Conservation (phyloP, 1,140 invertebrate species). For the Solenopsis fugax region DNA sequence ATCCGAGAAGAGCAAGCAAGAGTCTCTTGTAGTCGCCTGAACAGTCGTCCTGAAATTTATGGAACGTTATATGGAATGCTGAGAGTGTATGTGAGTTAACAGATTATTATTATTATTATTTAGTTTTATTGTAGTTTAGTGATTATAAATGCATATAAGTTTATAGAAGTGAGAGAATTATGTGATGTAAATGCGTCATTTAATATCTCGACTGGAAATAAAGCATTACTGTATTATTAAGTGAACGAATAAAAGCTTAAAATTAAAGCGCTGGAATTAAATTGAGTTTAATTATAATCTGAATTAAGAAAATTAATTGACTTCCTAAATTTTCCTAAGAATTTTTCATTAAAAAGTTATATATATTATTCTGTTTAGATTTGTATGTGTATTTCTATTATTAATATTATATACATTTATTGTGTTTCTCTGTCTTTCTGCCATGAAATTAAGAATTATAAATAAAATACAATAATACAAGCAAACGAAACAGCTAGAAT, state of each 20-base stretch:
- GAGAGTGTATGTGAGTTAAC: slow-evolving; percentile 15
- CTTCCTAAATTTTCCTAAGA: not conserved
- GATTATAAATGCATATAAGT: not conserved
- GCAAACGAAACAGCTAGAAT: not conserved
- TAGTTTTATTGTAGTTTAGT: slow-evolving; percentile 21
- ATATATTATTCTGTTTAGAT: not conserved
- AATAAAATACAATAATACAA: slow-evolving; percentile 1
- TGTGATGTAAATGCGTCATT: not conserved
- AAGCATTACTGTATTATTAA: slow-evolving; percentile 27
- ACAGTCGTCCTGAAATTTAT: slow-evolving; percentile 93
- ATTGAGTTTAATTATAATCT: not conserved
- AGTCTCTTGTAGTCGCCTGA: slow-evolving; percentile 97
- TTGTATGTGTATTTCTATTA: not conserved
- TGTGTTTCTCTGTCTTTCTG: not conserved
- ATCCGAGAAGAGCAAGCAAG: slow-evolving; percentile 94
- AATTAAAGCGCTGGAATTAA: slow-evolving; percentile 1
- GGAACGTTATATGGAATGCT: slow-evolving; percentile 76
- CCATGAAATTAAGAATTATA: not conserved
- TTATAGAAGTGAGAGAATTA: slow-evolving; percentile 46
- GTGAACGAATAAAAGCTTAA: not conserved
- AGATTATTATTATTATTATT: slow-evolving; percentile 37
- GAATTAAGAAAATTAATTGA: not conserved
- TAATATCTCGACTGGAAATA: not conserved
- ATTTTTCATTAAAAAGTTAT: not conserved
- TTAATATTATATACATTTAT: slow-evolving; percentile 23